Base-by-base conservation (phyloP, 1,140 invertebrate species). In the Helicorthomorpha holstii region DNA sequence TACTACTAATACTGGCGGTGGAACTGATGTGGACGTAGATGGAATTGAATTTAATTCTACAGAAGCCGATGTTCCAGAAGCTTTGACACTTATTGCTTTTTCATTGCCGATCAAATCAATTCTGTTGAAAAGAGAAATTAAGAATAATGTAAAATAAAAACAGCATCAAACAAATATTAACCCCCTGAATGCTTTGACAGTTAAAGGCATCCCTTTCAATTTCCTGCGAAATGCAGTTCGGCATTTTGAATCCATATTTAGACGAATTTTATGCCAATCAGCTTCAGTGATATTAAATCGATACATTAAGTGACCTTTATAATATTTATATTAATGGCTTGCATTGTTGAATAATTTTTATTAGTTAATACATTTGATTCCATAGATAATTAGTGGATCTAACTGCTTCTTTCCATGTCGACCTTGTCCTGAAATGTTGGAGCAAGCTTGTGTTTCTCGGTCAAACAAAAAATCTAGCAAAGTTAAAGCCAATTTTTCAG, bases 341-440 rank as follows among this genome's bases (percentile, higher is more conserved):
- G 4, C 19, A 23, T 7, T 4, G 43, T 34, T 38, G 4, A 48
- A 48, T 48, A 25, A 4, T 42, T 25, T 38, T 19, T 45, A 50
- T 12, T 29, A 49, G 1, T 27, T 60, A 66, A 63, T 63, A 71
- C 69, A 71, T 61, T 65, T 56, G 22, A 71, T 68, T 12, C 68
- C 69, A 59, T 70, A 70, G 19, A 71, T 68, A 59, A 67, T 64
- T 1, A 71, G 60, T n/a, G 69, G 69, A 54, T 71, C 67, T 12
- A 71, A 58, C 52, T 70, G 68, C 53, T 68, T 68, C 52, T 71
- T 71, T 42, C 68, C 69, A 58, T 70, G 67, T 56, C 69, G 70
- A 10, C 69, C 68, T 51, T 62, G 63, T 12, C 69, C 69, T 19
- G 68, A 69, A 16, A 71, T 59, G 57, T 71, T 71, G 12, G 68